Evolutionary conservation across 2,113 vertebrate species (phyloP).

Genomic region (Prietella phreatophila): DNA sequence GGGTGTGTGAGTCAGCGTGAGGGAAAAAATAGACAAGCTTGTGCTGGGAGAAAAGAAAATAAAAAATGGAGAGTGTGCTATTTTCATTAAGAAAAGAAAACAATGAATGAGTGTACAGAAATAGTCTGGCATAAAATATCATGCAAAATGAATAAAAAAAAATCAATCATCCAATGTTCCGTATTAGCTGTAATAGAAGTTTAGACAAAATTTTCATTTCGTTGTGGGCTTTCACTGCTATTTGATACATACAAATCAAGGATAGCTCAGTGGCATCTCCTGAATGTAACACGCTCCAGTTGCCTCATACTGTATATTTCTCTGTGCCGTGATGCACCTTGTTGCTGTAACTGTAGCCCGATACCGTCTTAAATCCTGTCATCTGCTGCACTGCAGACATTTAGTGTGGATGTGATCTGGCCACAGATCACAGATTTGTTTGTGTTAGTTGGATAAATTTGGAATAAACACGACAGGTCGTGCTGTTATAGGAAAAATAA

Average conservation of each 20-base stretch:
- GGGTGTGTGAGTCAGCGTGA: neutral
- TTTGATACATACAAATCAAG: neutral
- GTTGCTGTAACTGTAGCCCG: neutral
- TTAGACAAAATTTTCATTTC: too few relatives aligned
- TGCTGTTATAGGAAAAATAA: neutral
- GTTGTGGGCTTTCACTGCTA: neutral
- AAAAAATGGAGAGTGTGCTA: neutral
- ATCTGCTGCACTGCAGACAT: neutral
- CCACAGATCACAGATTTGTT: neutral
- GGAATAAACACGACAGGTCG: neutral
- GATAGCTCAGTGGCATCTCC: neutral
- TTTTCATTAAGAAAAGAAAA: neutral
- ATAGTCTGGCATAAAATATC: neutral
- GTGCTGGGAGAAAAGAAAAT: neutral
- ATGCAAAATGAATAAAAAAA: neutral
- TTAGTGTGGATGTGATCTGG: neutral
- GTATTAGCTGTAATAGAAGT: neutral
- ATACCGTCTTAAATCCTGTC: neutral
- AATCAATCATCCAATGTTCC: neutral
- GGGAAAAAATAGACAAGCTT: constrained; percentile 1
- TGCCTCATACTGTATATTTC: neutral
- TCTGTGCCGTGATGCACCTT: neutral
- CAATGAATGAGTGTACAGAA: constrained; percentile 11
- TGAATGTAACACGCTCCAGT: neutral
- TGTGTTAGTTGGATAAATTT: neutral